Conservation (phyloP, 2,797 vertebrate species). For the Propithecus deckenii region DNA sequence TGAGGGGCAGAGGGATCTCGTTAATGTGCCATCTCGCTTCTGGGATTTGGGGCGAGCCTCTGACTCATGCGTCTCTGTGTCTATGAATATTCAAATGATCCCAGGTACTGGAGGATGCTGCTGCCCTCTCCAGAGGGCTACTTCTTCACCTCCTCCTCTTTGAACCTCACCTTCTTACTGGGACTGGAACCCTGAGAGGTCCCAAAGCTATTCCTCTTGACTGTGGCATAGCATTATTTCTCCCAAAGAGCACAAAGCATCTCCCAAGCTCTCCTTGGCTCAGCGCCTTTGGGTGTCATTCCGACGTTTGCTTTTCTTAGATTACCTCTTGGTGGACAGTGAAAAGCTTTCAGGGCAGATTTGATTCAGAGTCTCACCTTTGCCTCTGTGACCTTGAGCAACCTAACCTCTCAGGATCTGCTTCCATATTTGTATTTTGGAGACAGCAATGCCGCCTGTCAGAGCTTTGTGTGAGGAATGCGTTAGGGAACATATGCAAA, state of each 20-base stretch:
- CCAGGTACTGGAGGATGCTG: not conserved
- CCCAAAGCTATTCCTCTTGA: not conserved
- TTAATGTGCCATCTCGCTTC: not conserved
- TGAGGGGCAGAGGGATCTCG: not conserved
- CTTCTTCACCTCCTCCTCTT: not conserved
- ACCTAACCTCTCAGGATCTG: not conserved
- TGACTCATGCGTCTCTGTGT: not conserved
- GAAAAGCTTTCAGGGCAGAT: not conserved
- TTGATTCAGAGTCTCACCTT: not conserved
- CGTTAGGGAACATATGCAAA: not conserved
- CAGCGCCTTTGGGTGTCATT: not conserved
- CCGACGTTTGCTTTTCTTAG: not conserved
- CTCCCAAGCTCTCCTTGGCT: not conserved
- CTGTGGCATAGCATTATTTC: not conserved
- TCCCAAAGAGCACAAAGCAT: not conserved
- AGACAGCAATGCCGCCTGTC: not conserved
- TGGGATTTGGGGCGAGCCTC: not conserved
- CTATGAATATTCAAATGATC: not conserved
- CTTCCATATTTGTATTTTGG: not conserved
- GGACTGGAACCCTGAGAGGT: not conserved
- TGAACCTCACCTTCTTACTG: not conserved
- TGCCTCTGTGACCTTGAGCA: not conserved
- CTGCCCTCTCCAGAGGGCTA: not conserved
- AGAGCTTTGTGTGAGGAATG: not conserved
- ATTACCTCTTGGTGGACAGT: not conserved